A percentile compares a stretch with the other conserved stretches of the same genome.
Evolutionary conservation across 2,113 vertebrate species (phyloP).

Genomic region (Hyla sarda): DNA sequence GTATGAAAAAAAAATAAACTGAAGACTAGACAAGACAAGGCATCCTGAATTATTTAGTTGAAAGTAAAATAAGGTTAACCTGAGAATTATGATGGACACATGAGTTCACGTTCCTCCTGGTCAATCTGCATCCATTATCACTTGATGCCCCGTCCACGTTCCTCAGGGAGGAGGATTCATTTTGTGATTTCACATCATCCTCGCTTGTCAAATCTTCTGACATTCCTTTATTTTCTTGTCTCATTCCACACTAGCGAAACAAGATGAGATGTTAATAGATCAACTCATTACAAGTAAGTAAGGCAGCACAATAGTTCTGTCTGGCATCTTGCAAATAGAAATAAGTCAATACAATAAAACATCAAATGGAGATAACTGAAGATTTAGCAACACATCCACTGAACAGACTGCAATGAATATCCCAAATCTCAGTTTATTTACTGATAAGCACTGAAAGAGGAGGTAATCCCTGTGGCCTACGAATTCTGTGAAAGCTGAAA

Average conservation of each 20-base stretch:
- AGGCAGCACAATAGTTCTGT: not conserved
- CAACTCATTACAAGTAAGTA: constrained; percentile 9
- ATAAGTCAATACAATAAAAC: not conserved
- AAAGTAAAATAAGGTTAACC: constrained; percentile 1
- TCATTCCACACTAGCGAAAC: constrained; percentile 69
- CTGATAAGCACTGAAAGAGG: not conserved
- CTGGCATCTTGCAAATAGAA: not conserved
- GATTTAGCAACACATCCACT: not conserved
- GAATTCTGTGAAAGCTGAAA: not conserved
- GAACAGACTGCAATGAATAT: not conserved
- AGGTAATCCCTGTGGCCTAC: not conserved
- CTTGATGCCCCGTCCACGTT: constrained; percentile 71
- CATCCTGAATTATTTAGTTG: not conserved
- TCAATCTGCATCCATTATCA: constrained; percentile 72
- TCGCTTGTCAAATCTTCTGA: constrained; percentile 94
- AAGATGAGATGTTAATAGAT: constrained; percentile 13
- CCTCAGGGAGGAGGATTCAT: constrained; percentile 63
- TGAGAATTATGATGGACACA: constrained; percentile 5
- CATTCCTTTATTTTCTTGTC: constrained; percentile 68
- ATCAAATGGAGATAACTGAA: not conserved
- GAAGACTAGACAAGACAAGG: not conserved
- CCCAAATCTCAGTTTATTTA: constrained; percentile 7
- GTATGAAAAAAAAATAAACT: not conserved
- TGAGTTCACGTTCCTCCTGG: constrained; percentile 70
- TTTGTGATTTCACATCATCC: constrained; percentile 76